Evolutionary conservation across 2,797 vertebrate genomes (phyloP).

Genomic region (Syngnathus acus): DNA sequence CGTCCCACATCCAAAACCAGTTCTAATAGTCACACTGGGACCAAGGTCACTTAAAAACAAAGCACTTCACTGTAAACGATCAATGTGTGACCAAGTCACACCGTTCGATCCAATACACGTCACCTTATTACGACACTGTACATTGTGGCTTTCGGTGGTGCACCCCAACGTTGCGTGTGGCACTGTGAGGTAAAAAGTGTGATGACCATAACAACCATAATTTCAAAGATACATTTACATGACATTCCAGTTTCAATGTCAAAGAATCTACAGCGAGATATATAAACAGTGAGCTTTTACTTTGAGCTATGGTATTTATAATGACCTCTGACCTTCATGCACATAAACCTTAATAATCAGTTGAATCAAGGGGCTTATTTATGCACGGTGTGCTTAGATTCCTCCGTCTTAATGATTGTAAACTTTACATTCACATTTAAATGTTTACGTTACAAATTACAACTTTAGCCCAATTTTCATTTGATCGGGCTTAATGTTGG

Average conservation of each 20-base stretch:
- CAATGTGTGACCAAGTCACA: conserved; percentile 25
- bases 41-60: conserved; percentile 63
- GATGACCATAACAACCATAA: conserved; percentile 29
- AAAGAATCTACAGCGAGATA: conserved; percentile 18
- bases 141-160: conserved; percentile 23
- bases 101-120: conserved; percentile 23
- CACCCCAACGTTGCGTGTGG: conserved; percentile 32
- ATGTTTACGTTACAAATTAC: conserved; percentile 6
- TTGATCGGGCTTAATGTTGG: conserved; percentile 13
- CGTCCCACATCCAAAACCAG: conserved; percentile 21
- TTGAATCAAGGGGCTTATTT: conserved; percentile 23
- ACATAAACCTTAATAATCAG: conserved; percentile 17
- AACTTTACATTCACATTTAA: conserved; percentile 7
- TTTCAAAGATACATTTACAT: conserved; percentile 35
- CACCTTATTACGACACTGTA: conserved; percentile 19
- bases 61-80: conserved; percentile 52
- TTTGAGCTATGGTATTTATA: conserved; percentile 42
- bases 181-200: conserved; percentile 56
- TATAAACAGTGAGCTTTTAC: conserved; percentile 14
- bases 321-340: conserved; percentile 25
- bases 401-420: conserved; percentile 16
- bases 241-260: conserved; percentile 13
- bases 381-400: conserved; percentile 33
- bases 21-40: conserved; percentile 32
- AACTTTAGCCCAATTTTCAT: background rate